A percentile compares a stretch with the other conserved stretches of the same genome.
Evolutionary conservation across 2,888 invertebrate genomes (phyloP).

Genomic region (Capitulum mitella): DNA sequence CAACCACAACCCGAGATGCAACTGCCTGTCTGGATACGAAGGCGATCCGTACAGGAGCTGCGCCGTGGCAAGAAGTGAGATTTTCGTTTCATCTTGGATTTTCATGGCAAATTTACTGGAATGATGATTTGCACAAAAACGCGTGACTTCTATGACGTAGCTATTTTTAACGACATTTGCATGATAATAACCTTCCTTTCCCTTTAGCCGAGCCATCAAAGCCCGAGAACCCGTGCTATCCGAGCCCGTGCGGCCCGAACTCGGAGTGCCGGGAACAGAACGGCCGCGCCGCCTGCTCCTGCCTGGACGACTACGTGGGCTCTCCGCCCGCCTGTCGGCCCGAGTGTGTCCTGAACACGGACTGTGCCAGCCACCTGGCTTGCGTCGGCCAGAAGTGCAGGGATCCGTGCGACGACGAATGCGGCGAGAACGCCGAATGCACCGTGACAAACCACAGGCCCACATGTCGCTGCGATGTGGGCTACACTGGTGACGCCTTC

Average conservation of each 20-base stretch:
- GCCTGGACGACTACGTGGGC: slow-evolving; percentile 61
- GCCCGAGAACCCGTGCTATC: slow-evolving; percentile 49
- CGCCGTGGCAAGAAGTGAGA: slow-evolving; percentile 49
- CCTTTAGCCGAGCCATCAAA: background rate
- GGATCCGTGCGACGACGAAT: slow-evolving; percentile 54
- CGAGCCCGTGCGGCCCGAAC: slow-evolving; percentile 68
- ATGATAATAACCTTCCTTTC: background rate
- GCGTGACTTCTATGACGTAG: background rate
- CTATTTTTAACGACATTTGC: background rate
- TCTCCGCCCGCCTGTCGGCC: slow-evolving; percentile 63
- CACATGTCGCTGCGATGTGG: slow-evolving; percentile 49
- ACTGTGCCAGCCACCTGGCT: slow-evolving; percentile 59
- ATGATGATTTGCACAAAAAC: too few species aligned
- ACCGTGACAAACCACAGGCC: slow-evolving; percentile 60
- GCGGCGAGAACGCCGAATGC: slow-evolving; percentile 59
- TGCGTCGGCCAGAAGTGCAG: slow-evolving; percentile 59
- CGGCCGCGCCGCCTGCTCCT: slow-evolving; percentile 56
- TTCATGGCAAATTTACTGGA: too few species aligned
- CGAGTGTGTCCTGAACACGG: slow-evolving; percentile 66
- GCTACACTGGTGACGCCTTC: slow-evolving; percentile 1
- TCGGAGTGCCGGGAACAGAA: slow-evolving; percentile 54
- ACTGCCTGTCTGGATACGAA: slow-evolving; percentile 62
- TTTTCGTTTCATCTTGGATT: too few species aligned
- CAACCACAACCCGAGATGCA: slow-evolving; percentile 49
- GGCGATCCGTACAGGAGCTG: slow-evolving; percentile 61